Percentiles rank a stretch among this genome's conserved stretches.
These are phyloP conservation scores for Cephus pygmeus DNA, from an alignment of 2,888 invertebrate species.

Conservation along the genomic window DNA sequence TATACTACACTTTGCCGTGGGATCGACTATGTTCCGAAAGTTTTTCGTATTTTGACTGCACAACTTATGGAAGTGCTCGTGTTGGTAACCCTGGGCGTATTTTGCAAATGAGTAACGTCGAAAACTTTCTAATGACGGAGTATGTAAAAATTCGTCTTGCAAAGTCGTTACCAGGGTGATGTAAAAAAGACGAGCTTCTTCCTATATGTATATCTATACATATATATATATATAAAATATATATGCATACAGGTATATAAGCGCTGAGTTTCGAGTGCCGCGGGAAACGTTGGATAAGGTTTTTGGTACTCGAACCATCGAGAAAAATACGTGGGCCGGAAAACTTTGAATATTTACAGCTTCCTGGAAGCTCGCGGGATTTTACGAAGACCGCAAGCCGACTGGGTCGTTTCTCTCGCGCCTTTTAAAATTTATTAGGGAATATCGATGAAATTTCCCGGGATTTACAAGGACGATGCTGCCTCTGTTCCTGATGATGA, in stretches of 20 bases:
- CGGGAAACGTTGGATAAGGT: neutral
- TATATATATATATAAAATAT: no score
- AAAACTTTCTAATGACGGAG: neutral
- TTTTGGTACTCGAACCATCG: neutral
- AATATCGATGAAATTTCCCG: slow-evolving; percentile 53
- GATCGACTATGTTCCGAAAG: neutral
- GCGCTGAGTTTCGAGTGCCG: neutral
- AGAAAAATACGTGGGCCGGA: slow-evolving; percentile 23
- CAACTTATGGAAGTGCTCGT: neutral
- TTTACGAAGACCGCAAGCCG: slow-evolving; percentile 12
- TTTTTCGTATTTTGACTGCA: neutral
- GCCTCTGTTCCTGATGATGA: neutral
- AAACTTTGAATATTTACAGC: slow-evolving; percentile 55
- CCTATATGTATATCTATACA: neutral
- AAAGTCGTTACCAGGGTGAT: neutral
- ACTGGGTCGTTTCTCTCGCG: neutral
- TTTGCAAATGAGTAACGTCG: neutral
- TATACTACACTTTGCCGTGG: neutral
- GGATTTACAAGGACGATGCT: neutral
- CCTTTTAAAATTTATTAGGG: slow-evolving; percentile 42
- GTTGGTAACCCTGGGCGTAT: neutral
- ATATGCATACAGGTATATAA: neutral
- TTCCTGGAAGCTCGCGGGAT: slow-evolving; percentile 15
- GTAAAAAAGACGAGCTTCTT: neutral
- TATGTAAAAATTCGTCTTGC: slow-evolving; percentile 1